Base-by-base conservation (phyloP, 2,113 vertebrate genomes). In the Circaetus cinerascens region DNA sequence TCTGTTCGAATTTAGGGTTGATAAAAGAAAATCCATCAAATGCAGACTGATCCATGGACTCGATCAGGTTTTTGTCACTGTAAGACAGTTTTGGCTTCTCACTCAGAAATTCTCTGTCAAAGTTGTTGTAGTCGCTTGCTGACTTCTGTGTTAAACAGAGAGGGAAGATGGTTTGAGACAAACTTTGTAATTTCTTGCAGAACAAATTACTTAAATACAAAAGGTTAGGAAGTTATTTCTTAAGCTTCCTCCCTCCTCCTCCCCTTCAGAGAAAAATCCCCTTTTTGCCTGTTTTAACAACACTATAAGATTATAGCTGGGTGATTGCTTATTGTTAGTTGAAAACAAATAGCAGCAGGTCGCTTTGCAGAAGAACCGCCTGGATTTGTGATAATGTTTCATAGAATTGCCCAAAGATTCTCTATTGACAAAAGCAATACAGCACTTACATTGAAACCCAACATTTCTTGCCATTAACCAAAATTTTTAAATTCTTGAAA, bases 31-130 rank as follows among this genome's bases (percentile, higher is more conserved):
- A 99, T 51, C 99, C 99, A 22, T 86, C 94, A 23, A 99, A 99
- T 1, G 99, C 99, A 2, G 98, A 81, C 95, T 99, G 99, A 97
- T 99, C 99, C 99, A 99, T 99, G 96, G 99, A 99, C 93, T 99
- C 99, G 0, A 99, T 99, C 94, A 99, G 98, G 96, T 99, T 99
- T 98, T 99, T 99, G 91, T 99, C 99, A 0, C 99, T 99, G 98
- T 98, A 98, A 26, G 99, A 99, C 43, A 99, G 86, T 50, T 98
- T 99, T 2, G 99, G 98, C 96, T 99, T 99, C 98, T 99, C 99
- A 0, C 98, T 99, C 88, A 99, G 98, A 96, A 99, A 99, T 95
- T 99, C 99, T 34, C 99, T 98, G 97, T 99, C 99, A 27, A 99
- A 99, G 98, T 99, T 99, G 98, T 96, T 99, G 97, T 99, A 99